Evolutionary conservation across 2,113 vertebrate species (phyloP), one percentile per base, ranked within the genome.

Genomic region (Damaliscus lunatus): DNA sequence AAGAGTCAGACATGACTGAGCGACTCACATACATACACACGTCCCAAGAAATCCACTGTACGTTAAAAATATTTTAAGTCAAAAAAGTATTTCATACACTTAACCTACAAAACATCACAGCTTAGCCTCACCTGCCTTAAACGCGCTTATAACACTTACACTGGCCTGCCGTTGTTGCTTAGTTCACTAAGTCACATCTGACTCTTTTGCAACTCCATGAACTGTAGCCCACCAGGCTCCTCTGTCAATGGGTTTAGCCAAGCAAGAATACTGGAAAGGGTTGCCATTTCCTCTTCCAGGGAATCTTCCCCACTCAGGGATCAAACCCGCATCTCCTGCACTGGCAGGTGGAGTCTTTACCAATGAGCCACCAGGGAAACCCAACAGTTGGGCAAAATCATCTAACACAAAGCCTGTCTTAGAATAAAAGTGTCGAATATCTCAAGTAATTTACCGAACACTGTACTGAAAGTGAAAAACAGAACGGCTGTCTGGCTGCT

Each of bases 21-120:
- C 0, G 0, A 71, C 67, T 71, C 67, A 71, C 11, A 23, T 10
- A 71, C n/a, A 23, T 40, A 71, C n/a, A 40, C 19, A 40, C 0
- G 5, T 53, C 33, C 80, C 50, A 82, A 53, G 19, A 53, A 82
- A 53, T 6, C 19, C 80, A 53, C 10, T n/a, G 50, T 25, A 82
- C 12, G 21, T 1, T 25, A 52, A 53, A 52, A 82, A 25, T 53
- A 53, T 53, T 33, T 21, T 53, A 53, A 36, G 50, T 82, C 50
- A 36, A n/a, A 82, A 31, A 25, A 82, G 50, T n/a, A 25, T 36
- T n/a, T n/a, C 50, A 36, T 53, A 82, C 33, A 53, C 50, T 36
- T 36, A 82, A 15, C 48, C 50, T 53, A 23, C 12, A 7, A 53
- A 82, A 82, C 80, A 53, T 53, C 80, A 82, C 19, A n/a, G 80